These are phyloP conservation scores for Hippocampus kuda DNA, from an alignment of 2,797 vertebrate genomes.

Conservation along the genomic window DNA sequence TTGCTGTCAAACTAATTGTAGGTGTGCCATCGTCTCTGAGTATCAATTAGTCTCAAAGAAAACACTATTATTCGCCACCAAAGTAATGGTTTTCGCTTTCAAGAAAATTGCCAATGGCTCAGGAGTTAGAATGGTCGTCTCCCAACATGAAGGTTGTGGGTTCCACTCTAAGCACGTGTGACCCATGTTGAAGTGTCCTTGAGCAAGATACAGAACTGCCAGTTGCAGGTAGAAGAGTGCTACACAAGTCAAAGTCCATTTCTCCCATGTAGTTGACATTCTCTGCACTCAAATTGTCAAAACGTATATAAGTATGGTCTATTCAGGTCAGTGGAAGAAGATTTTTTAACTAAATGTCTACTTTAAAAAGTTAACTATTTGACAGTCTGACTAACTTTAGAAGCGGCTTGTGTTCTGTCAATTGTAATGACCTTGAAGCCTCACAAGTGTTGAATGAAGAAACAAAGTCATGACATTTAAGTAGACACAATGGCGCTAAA, in stretches of 20 bases:
- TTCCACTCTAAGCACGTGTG: too few species aligned
- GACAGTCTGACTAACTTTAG: not conserved
- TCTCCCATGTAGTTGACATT: too few species aligned
- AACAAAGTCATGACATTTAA: constrained; percentile 21
- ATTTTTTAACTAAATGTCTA: not conserved
- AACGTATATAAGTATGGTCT: not conserved
- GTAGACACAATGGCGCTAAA: constrained; percentile 11
- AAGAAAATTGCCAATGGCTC: not conserved
- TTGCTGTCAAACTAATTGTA: not conserved
- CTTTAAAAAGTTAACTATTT: not conserved
- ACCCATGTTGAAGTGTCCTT: too few species aligned
- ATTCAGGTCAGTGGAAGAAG: not conserved
- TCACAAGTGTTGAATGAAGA: not conserved
- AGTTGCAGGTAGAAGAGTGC: too few species aligned
- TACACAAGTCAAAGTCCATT: too few species aligned
- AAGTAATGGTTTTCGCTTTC: not conserved
- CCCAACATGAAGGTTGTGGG: too few species aligned
- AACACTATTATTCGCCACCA: not conserved
- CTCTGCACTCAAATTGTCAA: not conserved
- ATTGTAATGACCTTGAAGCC: not conserved
- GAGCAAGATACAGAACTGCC: too few species aligned
- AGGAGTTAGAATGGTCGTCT: too few species aligned
- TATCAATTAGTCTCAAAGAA: not conserved
- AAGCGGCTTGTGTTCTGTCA: not conserved
- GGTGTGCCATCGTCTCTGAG: not conserved